phyloP scores from a whole-genome alignment of 2,113 vertebrate species.

The Micronycteris hirsuta region DNA sequence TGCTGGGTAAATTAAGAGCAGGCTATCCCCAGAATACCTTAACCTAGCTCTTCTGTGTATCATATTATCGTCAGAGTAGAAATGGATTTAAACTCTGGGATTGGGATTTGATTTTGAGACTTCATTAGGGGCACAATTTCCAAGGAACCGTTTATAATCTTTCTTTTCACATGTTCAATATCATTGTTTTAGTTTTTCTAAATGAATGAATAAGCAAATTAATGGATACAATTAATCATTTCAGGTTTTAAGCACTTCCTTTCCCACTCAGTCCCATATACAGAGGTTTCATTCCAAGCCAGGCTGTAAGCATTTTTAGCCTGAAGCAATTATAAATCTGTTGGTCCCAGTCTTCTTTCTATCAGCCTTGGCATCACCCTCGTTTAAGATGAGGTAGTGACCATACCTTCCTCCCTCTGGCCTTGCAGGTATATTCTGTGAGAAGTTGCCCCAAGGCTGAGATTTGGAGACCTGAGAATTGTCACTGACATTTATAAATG shows the following conservation, averaged over 20 bases:
- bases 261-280: not conserved
- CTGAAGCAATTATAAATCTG: not conserved
- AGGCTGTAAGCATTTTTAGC: not conserved
- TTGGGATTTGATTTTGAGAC: slow-evolving; percentile 14
- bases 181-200: not conserved
- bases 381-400: not conserved
- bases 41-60: not conserved
- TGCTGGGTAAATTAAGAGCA: slow-evolving; percentile 25
- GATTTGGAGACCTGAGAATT: not conserved
- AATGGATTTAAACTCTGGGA: not conserved
- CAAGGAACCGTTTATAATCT: not conserved
- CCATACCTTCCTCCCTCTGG: not conserved
- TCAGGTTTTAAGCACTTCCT: not conserved
- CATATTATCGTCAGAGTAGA: not conserved
- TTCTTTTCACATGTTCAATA: not conserved
- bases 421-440: not conserved
- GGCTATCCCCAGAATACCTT: not conserved
- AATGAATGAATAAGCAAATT: not conserved
- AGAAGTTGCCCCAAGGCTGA: not conserved
- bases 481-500: slow-evolving; percentile 3
- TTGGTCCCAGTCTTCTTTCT: not conserved
- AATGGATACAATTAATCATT: not conserved
- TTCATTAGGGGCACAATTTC: not conserved
- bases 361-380: not conserved
- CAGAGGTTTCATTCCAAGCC: not conserved